phyloP scores from a whole-genome alignment of 2,888 invertebrate genomes.

The Pristionchus maxplancki region DNA sequence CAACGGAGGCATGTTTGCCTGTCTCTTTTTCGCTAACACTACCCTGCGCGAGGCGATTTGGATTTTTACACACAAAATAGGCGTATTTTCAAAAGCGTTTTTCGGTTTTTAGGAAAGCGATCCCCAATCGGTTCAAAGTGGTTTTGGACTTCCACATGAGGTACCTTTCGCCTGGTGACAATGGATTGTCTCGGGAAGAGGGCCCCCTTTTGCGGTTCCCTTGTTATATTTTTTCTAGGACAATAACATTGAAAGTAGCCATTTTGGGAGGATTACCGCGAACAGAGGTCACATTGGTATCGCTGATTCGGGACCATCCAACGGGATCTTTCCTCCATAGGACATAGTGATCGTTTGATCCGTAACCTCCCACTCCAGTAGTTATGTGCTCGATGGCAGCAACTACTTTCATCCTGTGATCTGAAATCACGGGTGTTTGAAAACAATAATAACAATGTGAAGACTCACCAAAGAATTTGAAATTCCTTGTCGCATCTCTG shows the following conservation, averaged over 20 bases:
- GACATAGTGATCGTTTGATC: background rate
- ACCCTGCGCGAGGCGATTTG: too few species aligned
- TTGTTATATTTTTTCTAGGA: background rate
- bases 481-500: background rate
- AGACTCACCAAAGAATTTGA: background rate
- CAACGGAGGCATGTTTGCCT: too few species aligned
- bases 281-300: background rate
- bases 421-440: background rate
- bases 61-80: too few species aligned
- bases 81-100: too few species aligned
- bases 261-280: background rate
- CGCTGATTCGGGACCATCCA: background rate
- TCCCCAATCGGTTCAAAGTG: too few species aligned
- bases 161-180: too few species aligned
- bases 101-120: too few species aligned
- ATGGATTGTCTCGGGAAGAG: too few species aligned
- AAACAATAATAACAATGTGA: background rate
- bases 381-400: background rate
- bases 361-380: background rate
- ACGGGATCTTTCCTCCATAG: background rate
- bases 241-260: background rate
- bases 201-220: too few species aligned
- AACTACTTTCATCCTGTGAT: background rate
- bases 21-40: too few species aligned
- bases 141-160: too few species aligned